A percentile compares a stretch with the other conserved stretches of the same genome.
These are phyloP conservation scores for Gnathonemus longibarbis DNA, from an alignment of 2,113 vertebrate genomes.

Conservation along the genomic window DNA sequence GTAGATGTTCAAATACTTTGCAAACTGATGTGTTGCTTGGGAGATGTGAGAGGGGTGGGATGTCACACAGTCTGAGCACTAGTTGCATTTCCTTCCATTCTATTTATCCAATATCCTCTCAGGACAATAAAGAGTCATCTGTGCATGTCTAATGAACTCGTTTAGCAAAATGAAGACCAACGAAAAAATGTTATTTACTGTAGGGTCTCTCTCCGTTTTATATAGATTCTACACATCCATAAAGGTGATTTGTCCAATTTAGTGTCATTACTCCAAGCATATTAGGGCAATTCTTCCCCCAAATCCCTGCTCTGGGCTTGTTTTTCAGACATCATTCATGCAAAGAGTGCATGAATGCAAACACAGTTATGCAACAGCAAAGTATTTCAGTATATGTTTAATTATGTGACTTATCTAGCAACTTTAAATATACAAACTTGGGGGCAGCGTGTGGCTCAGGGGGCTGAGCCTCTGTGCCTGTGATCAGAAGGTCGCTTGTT, in stretches of 20 bases:
- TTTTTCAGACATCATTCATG: neutral
- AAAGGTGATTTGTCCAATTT: slow-evolving; percentile 5
- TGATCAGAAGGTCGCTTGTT: neutral
- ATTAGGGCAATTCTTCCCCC: neutral
- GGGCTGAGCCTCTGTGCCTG: neutral
- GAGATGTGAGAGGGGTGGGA: neutral
- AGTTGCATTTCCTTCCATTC: neutral
- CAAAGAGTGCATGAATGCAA: neutral
- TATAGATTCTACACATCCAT: neutral
- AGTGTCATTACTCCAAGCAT: neutral
- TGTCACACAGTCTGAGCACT: neutral
- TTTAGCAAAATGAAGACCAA: neutral
- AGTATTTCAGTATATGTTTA: neutral
- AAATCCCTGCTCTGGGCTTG: neutral
- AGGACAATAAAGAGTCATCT: neutral
- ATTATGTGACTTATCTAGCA: neutral
- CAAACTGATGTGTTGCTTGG: neutral
- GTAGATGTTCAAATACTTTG: neutral
- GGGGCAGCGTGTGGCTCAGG: neutral
- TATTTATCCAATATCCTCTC: neutral
- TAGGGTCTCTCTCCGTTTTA: neutral
- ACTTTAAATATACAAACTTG: neutral
- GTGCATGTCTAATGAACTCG: neutral
- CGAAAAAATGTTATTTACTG: neutral
- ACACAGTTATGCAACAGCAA: neutral